Evolutionary conservation across 2,113 vertebrate genomes (phyloP), one percentile per base, ranked within the genome.

Genomic region (Mionectes macconnelli): DNA sequence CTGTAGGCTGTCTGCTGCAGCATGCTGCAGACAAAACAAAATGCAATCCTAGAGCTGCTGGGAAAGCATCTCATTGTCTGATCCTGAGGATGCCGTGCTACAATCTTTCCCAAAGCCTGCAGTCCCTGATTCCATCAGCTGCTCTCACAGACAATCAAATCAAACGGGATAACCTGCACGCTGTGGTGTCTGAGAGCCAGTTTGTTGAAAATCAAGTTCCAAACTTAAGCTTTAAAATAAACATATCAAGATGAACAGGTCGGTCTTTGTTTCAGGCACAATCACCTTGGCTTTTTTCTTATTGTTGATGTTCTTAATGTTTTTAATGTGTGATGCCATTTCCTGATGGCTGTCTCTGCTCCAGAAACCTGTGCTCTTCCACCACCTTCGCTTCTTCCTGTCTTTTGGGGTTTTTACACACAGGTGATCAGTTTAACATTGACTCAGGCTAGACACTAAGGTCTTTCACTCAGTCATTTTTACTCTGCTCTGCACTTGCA

Each of bases 51-150:
- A 59, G 59, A 83, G 60, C 59, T 40, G n/a, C 31, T 40, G 57
- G 53, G 39, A 79, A 84, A 84, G 14, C 28, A 67, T 16, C 60
- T 57, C 66, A 1, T 25, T 44, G 42, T 66, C 24, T 42, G 35
- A 66, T 30, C 37, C 31, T 12, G 23, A 2, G 0, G 1, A 77
- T 0, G 1, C 5, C 0, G 0, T 63, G 68, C 84, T 45, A 28
- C 45, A 53, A 49, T 50, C 53, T 57, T n/a, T 59, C 37, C 47
- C 28, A 19, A 69, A 83, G 49, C 14, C 52, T 83, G 47, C n/a
- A 47, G 23, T 28, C 47, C 35, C 35, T 62, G 50, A 76, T 91
- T 84, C 69, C 62, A 86, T 72, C 72, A 90, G 44, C 57, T 66
- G 86, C 57, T 87, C 69, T 50, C 21, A 5, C 39, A 73, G 70